Conservation (phyloP, 2,113 vertebrate species). For the Cephalophus harveyi region DNA sequence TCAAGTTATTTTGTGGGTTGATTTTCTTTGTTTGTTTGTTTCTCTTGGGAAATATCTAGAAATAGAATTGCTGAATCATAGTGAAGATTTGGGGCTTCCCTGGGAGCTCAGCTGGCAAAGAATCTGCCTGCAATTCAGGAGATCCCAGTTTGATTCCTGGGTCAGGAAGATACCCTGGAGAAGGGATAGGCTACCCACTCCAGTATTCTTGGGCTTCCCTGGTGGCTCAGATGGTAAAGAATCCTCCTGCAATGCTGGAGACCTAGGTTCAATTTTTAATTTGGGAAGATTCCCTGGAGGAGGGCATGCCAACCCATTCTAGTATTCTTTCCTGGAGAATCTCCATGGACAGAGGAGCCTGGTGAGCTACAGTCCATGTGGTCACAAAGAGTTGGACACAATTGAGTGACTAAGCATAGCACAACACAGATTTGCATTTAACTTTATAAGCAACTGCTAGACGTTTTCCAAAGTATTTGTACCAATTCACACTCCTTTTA, state of each 20-base stretch:
- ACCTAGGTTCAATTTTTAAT: neutral
- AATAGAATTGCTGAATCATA: neutral
- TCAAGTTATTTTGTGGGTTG: neutral
- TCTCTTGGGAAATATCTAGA: neutral
- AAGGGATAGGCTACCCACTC: neutral
- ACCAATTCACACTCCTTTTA: neutral
- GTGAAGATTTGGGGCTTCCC: neutral
- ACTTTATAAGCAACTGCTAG: neutral
- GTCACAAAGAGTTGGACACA: accelerated
- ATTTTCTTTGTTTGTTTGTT: neutral
- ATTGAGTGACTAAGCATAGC: neutral
- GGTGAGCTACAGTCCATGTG: accelerated
- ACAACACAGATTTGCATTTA: neutral
- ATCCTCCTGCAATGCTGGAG: neutral
- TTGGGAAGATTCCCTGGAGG: neutral
- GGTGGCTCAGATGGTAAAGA: neutral
- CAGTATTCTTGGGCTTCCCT: neutral
- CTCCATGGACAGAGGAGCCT: neutral
- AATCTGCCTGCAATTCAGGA: neutral
- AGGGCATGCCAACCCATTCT: neutral
- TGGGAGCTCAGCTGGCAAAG: neutral
- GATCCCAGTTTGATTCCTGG: neutral
- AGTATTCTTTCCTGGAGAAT: neutral
- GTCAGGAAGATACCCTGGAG: neutral
- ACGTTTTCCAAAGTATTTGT: neutral